A percentile compares a stretch with the other conserved stretches of the same genome.
phyloP scores from a whole-genome alignment of 2,797 vertebrate species.

The Hemibagrus guttatus region DNA sequence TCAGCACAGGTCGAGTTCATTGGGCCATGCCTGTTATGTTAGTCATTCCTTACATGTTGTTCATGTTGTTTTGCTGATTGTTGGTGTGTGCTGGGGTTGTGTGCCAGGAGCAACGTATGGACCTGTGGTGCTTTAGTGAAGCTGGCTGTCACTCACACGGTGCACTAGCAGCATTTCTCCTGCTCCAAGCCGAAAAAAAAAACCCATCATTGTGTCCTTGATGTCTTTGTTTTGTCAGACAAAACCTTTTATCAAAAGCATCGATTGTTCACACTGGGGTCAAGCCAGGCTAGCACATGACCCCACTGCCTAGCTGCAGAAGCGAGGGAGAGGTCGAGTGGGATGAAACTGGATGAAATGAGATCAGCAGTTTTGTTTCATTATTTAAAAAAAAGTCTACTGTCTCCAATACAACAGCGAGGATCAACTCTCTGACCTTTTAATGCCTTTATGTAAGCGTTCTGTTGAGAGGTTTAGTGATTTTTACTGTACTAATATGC shows the following conservation, averaged over 20 bases:
- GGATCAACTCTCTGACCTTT: neutral
- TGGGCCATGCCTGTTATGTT: slow-evolving; percentile 20
- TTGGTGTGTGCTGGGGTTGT: neutral
- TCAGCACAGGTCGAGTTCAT: slow-evolving; percentile 2
- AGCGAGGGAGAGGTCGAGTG: neutral
- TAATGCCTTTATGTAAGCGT: neutral
- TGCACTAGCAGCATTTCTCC: slow-evolving; percentile 44
- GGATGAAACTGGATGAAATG: neutral
- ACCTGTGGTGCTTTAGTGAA: slow-evolving; percentile 28
- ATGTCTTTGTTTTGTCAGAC: slow-evolving; percentile 71
- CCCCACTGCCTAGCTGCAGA: slow-evolving; percentile 22
- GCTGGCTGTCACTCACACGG: slow-evolving; percentile 31
- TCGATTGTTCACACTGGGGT: slow-evolving; percentile 65
- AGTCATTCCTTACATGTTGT: slow-evolving; percentile 5
- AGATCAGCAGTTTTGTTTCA: slow-evolving; percentile 18
- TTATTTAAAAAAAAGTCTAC: neutral
- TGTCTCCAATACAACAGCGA: neutral
- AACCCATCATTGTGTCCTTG: slow-evolving; percentile 64
- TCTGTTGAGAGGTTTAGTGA: neutral
- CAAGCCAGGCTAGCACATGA: slow-evolving; percentile 57
- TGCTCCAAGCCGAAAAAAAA: slow-evolving; percentile 53
- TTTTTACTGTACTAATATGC: neutral
- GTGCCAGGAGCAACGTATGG: slow-evolving; percentile 24
- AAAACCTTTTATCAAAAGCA: slow-evolving; percentile 69
- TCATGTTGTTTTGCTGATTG: slow-evolving; percentile 18